Evolutionary conservation across 2,888 invertebrate species (phyloP), one percentile per base, ranked within the genome.

Genomic region (Junonia oenone): DNA sequence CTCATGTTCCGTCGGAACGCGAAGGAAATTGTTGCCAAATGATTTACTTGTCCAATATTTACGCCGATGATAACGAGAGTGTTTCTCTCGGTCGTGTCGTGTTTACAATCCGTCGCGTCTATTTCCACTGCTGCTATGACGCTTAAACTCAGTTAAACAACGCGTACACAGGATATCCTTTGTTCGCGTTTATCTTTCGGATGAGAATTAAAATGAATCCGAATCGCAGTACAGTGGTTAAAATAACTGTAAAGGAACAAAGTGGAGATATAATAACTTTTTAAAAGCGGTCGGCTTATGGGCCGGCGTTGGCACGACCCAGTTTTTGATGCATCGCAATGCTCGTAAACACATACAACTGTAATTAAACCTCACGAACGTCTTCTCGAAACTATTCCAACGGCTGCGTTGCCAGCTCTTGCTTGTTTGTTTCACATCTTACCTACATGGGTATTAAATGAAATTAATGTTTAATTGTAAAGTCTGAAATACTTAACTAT

Each of bases 11-110:
- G 68, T 63, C 66, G 64, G 67, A 71, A 71, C 68, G 68, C 68
- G 66, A 66, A 71, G 69, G 69, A 72, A 68, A 74, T 75, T 72
- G 72, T 67, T 75, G 79, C 76, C 79, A 76, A 81, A 81, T 76
- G 68, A 68, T 75, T 76, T 72, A 64, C 59, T 64, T 55, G 61
- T 63, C 63, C 63, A 63, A 63, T 68, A 65, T 69, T 68, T 66
- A 62, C 65, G 45, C 45, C 52, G 53, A 49, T 54, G 65, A 66
- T 64, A 67, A 63, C 58, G 63, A 64, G 63, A 64, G 63, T 59
- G 61, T 63, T 59, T 55, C 50, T 51, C 60, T 33, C 48, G 45
- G 45, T 46, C 35, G 45, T 57, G 56, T 51, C 26, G 56, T 56
- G 57, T 56, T 58, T 55, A 56, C 54, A 46, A 58, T 57, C 50